Evolutionary conservation across 2,888 invertebrate species (phyloP).

Genomic region (Sesia bembeciformis): DNA sequence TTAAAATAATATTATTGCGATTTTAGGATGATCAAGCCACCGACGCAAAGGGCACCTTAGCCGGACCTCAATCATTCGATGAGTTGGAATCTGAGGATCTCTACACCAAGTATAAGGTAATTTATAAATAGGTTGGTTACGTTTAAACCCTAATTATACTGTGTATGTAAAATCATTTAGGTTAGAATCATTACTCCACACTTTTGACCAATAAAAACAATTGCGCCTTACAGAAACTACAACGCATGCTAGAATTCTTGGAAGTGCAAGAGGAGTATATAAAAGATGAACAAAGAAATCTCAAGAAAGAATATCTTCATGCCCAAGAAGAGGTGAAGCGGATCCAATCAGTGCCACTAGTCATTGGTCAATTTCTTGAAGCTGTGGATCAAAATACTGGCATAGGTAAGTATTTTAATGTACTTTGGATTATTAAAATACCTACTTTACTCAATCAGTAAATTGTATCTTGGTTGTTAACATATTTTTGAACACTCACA

Average conservation of each 20-base stretch:
- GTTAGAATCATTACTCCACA: no score
- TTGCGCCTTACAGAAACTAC: slow-evolving; percentile 83
- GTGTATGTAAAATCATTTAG: no score
- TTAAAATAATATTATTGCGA: slow-evolving; percentile 6
- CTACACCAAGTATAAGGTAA: slow-evolving; percentile 95
- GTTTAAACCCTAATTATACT: not conserved
- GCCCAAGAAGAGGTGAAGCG: slow-evolving; percentile 98
- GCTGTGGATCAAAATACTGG: slow-evolving; percentile 99
- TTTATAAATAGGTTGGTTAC: not conserved
- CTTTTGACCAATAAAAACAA: not conserved
- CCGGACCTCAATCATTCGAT: slow-evolving; percentile 82
- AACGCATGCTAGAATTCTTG: slow-evolving; percentile 95
- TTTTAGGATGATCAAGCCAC: slow-evolving; percentile 77
- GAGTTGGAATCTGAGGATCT: slow-evolving; percentile 93
- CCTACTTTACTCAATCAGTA: no score
- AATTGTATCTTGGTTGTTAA: not conserved
- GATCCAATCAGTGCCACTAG: slow-evolving; percentile 98
- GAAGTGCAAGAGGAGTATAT: slow-evolving; percentile 99
- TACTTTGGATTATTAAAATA: not conserved
- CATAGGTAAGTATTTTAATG: slow-evolving; percentile 70
- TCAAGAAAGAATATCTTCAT: slow-evolving; percentile 98
- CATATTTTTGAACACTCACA: no score
- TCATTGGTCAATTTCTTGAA: slow-evolving; percentile 99
- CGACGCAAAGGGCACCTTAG: slow-evolving; percentile 79
- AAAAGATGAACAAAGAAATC: slow-evolving; percentile 98